Evolutionary conservation across 1,140 invertebrate species (phyloP).

Genomic region (Lepidurus apus): DNA sequence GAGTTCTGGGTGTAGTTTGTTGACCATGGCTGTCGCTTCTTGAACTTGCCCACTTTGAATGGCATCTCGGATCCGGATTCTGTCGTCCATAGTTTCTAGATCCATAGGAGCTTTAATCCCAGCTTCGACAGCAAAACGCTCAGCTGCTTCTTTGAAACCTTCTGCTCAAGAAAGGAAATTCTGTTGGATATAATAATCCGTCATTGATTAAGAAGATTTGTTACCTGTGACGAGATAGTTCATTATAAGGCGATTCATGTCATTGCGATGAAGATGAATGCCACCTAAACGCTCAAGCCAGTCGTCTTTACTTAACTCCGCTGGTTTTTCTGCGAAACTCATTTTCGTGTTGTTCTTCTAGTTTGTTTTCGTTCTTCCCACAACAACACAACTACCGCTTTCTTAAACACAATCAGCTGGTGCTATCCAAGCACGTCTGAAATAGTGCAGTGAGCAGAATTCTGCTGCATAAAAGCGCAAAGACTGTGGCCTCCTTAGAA

Average conservation of each 20-base stretch:
- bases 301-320: slow-evolving; percentile 48
- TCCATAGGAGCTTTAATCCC: slow-evolving; percentile 81
- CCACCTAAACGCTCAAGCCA: slow-evolving; percentile 67
- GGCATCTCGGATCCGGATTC: slow-evolving; percentile 89
- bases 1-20: slow-evolving; percentile 88
- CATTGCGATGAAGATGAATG: slow-evolving; percentile 75
- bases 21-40: slow-evolving; percentile 87
- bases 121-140: slow-evolving; percentile 93
- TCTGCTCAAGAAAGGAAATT: slow-evolving; percentile 54
- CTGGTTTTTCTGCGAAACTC: slow-evolving; percentile 35
- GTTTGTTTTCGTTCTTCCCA: too few relatives aligned
- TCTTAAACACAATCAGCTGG: too few relatives aligned
- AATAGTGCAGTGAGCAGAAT: too few relatives aligned
- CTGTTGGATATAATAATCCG: not conserved
- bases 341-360: not conserved
- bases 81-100: slow-evolving; percentile 80
- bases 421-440: too few relatives aligned
- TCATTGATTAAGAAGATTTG: slow-evolving; percentile 31
- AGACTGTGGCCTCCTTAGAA: too few relatives aligned
- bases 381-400: too few relatives aligned
- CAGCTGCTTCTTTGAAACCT: slow-evolving; percentile 95
- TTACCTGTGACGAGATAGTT: slow-evolving; percentile 95
- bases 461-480: too few relatives aligned
- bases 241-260: slow-evolving; percentile 97
- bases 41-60: slow-evolving; percentile 89